phyloP scores from a whole-genome alignment of 2,888 invertebrate species.

The Campoplex nolae region DNA sequence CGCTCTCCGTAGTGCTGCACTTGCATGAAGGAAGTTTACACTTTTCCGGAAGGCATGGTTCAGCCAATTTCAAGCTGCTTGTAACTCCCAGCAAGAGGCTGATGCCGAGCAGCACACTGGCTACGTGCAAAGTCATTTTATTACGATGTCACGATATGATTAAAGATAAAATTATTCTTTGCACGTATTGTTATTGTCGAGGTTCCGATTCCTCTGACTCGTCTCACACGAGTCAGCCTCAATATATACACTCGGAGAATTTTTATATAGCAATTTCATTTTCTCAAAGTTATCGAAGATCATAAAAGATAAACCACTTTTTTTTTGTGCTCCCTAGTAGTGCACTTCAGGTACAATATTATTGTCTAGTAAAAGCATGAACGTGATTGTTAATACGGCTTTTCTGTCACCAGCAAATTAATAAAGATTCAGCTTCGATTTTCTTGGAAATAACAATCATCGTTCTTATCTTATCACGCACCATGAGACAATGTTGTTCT shows the following conservation, averaged over 20 bases:
- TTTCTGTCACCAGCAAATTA: slow-evolving; percentile 11
- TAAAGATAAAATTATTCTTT: not conserved
- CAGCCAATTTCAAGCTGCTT: slow-evolving; percentile 75
- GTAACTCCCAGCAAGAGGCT: slow-evolving; percentile 37
- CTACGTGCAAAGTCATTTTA: slow-evolving; percentile 26
- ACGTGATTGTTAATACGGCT: slow-evolving; percentile 7
- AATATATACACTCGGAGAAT: slow-evolving; percentile 12
- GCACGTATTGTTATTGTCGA: not conserved
- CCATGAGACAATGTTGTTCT: not conserved
- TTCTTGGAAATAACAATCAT: slow-evolving; percentile 30
- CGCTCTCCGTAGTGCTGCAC: slow-evolving; percentile 85
- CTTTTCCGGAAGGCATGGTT: slow-evolving; percentile 81
- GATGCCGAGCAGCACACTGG: slow-evolving; percentile 17
- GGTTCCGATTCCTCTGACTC: not conserved
- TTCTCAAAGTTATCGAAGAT: slow-evolving; percentile 28
- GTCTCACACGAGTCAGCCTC: not conserved
- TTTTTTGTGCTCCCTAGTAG: not conserved
- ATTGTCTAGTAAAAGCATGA: not conserved
- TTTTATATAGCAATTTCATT: slow-evolving; percentile 11
- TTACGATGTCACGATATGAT: not conserved
- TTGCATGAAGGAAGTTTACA: slow-evolving; percentile 86
- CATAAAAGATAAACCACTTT: slow-evolving; percentile 49
- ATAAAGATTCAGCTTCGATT: slow-evolving; percentile 10
- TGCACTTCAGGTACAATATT: not conserved
- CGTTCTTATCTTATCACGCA: slow-evolving; percentile 40